phyloP scores from a whole-genome alignment of 2,888 invertebrate species.

The Corbicula japonica region DNA sequence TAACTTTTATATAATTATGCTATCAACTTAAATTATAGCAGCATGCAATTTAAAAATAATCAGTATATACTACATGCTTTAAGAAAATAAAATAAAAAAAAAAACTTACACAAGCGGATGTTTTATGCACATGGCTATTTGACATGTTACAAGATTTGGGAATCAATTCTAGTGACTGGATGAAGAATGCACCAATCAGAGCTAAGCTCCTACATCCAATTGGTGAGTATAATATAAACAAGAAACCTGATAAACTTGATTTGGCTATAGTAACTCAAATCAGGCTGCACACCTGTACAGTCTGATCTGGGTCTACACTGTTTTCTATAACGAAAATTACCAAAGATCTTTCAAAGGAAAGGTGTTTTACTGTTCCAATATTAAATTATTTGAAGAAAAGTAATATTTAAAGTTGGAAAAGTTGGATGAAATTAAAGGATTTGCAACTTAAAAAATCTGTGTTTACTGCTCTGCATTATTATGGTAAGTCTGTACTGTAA shows the following conservation, averaged over 20 bases:
- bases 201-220: constrained; percentile 42
- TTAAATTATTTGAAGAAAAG: no score
- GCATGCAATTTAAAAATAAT: neutral
- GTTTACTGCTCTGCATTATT: neutral
- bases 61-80: constrained; percentile 1
- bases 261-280: no score
- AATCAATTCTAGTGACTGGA: constrained; percentile 12
- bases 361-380: no score
- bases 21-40: no score
- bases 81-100: neutral
- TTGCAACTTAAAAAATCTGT: neutral
- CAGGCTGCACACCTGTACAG: no score
- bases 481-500: no score
- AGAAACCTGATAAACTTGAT: neutral
- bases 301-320: no score
- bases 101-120: neutral
- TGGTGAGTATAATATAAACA: constrained; percentile 17
- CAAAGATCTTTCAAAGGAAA: no score
- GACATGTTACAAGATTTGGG: constrained; percentile 43
- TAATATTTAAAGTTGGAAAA: no score
- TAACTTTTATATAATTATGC: neutral
- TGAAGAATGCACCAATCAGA: constrained; percentile 46
- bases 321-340: no score
- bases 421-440: neutral
- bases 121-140: neutral